Base-by-base conservation (phyloP, 1,140 invertebrate genomes). In the Periplaneta americana region DNA sequence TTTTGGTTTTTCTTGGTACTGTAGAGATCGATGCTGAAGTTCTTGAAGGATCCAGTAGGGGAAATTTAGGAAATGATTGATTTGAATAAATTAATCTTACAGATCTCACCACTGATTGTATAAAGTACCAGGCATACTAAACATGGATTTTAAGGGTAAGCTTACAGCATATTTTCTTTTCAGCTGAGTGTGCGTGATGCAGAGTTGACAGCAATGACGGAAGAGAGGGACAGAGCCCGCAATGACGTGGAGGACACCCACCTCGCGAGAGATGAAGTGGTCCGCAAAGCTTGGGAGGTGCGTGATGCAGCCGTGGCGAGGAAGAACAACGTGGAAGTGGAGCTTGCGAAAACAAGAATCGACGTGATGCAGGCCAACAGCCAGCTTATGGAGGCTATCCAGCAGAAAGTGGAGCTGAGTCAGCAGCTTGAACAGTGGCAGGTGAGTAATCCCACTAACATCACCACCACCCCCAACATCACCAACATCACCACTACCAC, bases 401-500 rank as follows among this genome's bases (percentile, higher is more conserved):
- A 97, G 86, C 97, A 98, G 88, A 98, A 99, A 88, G 93, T 98
- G 66, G 96, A 97, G 87, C 91, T 98, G 1, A 97, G 96, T 35
- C 96, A 98, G 86, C 96, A 98, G 86, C 88, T 98, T 18, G 97
- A 98, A 85, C 97, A 98, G 89, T 99, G 97, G 97, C 96, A 97
- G 95, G 95, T 96, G 85, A 84, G 90, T 82, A 9, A 39, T 17
- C 32, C 28, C 17, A 1, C 17, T 5, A 28, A 17, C 57, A 66
- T 66, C n/a, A 66, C 15, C n/a, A 66, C 13, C 13, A 22, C 2
- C n/a, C n/a, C n/a, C n/a, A n/a, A n/a, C n/a, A n/a, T n/a, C n/a
- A n/a, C n/a, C n/a, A n/a, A n/a, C n/a, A n/a, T n/a, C n/a, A n/a
- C n/a, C n/a, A n/a, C n/a, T n/a, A n/a, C n/a, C n/a, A n/a, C n/a